Evolutionary conservation across 2,888 invertebrate species (phyloP).

Genomic region (Nasonovia ribisnigri): DNA sequence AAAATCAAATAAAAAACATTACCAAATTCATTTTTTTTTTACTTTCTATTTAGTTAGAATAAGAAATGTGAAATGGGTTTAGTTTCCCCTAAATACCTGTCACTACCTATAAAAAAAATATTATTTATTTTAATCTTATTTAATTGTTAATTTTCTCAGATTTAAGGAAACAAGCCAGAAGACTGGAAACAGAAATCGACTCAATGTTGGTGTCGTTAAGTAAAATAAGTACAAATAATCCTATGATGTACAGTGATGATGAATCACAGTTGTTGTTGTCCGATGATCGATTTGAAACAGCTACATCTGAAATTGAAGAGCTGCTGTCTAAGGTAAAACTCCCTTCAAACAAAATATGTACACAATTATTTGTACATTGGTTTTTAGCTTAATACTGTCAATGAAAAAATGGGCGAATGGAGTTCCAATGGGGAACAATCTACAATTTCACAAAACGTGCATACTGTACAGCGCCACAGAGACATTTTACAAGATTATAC

Average conservation of each 20-base stretch:
- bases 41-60: neutral
- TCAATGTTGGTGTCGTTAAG: slow-evolving; percentile 94
- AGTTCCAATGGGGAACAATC: slow-evolving; percentile 77
- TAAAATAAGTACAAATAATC: slow-evolving; percentile 84
- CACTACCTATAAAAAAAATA: neutral
- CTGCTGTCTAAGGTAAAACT: slow-evolving; percentile 81
- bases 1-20: neutral
- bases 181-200: slow-evolving; percentile 96
- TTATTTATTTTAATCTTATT: neutral
- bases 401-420: slow-evolving; percentile 88
- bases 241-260: slow-evolving; percentile 67
- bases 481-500: slow-evolving; percentile 96
- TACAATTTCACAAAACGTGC: slow-evolving; percentile 86
- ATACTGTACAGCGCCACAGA: slow-evolving; percentile 93
- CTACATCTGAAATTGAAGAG: slow-evolving; percentile 93
- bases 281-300: slow-evolving; percentile 92
- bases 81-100: neutral
- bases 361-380: slow-evolving; percentile 29
- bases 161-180: slow-evolving; percentile 90
- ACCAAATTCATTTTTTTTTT: neutral
- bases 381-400: slow-evolving; percentile 77
- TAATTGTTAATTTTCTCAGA: slow-evolving; percentile 73
- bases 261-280: slow-evolving; percentile 83
- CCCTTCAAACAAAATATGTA: neutral
- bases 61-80: neutral